Base-by-base conservation (phyloP, 2,888 invertebrate genomes). In the Scaeva pyrastri region DNA sequence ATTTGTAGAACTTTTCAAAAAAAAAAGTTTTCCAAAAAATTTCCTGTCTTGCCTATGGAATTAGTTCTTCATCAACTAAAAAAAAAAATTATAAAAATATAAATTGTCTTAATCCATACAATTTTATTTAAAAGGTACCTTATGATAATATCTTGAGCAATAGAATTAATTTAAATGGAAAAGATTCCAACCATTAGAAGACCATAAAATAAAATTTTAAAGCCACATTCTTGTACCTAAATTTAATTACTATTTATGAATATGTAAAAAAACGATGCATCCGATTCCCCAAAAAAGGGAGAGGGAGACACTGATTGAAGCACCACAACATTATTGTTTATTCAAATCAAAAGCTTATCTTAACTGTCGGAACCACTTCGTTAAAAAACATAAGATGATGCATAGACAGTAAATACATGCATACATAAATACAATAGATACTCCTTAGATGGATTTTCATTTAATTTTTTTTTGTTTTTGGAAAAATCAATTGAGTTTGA, bases 341-440 rank as follows among this genome's bases (percentile, higher is more conserved):
- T 77, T 50, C 4, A 5, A 73, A 56, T 50, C 4, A 5, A 73
- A 56, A 36, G 45, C 55, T 85, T 81, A 85, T 85, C 85, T 81
- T 70, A 81, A 85, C 50, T 76, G 81, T 85, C 62, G 45, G 39
- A 58, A 76, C 72, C 81, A 85, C 85, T 85, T 85, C 70, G 68
- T 68, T 68, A 77, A 56, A 73, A 56, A 77, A 81, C 76, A 81
- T 85, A 77, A 68, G 50, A 78, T n/a, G 23, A 75, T 60, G 39
- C 19, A 60, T 10, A 39, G 19, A 39, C 23, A 73, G 77, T 4
- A 48, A 11, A 48, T 2, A 10, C n/a, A n/a, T n/a, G 10, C 10
- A 10, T 64, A 76, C n/a, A n/a, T n/a, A 52, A 12, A 1, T 60
- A 72, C 68, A 80, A 76, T 58, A 68, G 43, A 72, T 80, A 68